Evolutionary conservation across 1,140 invertebrate genomes (phyloP).

Genomic region (Pentalonia nigronervosa): DNA sequence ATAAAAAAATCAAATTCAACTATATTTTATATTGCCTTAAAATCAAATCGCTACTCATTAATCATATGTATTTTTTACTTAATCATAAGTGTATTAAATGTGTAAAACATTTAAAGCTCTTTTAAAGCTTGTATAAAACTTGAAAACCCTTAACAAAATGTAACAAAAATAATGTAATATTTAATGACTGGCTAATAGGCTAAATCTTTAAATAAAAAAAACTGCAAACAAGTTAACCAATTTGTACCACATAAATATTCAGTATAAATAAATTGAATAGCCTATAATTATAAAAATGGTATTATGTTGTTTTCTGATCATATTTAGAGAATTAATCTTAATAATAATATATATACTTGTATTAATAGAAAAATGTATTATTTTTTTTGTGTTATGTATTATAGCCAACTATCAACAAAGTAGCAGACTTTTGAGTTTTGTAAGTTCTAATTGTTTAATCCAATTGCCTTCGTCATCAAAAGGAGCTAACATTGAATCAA

Average conservation of each 20-base stretch:
- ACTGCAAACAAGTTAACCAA: neutral
- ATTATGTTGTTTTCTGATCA: too few species aligned
- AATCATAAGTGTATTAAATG: neutral
- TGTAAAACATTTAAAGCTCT: neutral
- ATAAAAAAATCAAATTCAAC: too few species aligned
- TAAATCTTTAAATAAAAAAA: too few species aligned
- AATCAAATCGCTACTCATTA: neutral
- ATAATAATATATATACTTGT: too few species aligned
- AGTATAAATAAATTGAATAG: neutral
- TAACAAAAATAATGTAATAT: too few species aligned
- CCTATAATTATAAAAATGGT: neutral
- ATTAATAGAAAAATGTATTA: neutral
- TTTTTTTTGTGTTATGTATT: neutral
- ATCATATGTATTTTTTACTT: neutral
- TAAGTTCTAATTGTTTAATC: constrained; percentile 75
- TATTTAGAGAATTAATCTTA: too few species aligned
- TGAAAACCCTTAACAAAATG: too few species aligned
- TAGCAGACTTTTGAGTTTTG: constrained; percentile 80
- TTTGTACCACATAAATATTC: too few species aligned
- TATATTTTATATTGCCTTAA: neutral
- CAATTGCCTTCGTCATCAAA: constrained; percentile 69
- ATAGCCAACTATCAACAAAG: constrained; percentile 80
- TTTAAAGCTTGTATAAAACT: neutral
- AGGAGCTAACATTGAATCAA: neutral
- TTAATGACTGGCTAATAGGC: too few species aligned